phyloP scores from a whole-genome alignment of 2,113 vertebrate species.

The Hymenochirus boettgeri region DNA sequence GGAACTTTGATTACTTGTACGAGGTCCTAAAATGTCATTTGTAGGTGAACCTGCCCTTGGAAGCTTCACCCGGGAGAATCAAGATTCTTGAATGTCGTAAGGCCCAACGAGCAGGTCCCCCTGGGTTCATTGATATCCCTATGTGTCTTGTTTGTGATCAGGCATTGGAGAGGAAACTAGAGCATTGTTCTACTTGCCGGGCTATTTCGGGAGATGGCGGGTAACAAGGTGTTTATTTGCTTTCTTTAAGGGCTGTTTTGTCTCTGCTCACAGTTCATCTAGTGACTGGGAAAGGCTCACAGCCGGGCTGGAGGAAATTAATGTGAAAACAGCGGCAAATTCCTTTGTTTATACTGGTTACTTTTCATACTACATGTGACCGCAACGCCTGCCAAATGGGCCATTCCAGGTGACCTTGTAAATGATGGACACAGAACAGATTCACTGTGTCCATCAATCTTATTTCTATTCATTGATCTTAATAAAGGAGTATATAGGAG shows the following conservation, averaged over 20 bases:
- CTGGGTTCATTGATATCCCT: too few relatives aligned
- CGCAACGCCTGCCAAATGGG: background rate
- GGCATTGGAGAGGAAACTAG: constrained; percentile 21
- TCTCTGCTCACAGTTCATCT: background rate
- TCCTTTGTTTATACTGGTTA: background rate
- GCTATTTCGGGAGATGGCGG: constrained; percentile 21
- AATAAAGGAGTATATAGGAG: too few relatives aligned
- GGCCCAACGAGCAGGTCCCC: too few relatives aligned
- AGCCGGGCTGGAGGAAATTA: background rate
- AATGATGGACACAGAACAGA: too few relatives aligned
- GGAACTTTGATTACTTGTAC: too few relatives aligned
- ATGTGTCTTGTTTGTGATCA: too few relatives aligned
- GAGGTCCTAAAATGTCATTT: too few relatives aligned
- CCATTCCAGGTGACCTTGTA: background rate
- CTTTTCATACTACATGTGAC: background rate
- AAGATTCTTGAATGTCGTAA: too few relatives aligned
- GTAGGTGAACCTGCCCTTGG: too few relatives aligned
- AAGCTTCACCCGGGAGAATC: too few relatives aligned
- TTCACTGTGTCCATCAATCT: too few relatives aligned
- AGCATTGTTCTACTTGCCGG: constrained; percentile 18
- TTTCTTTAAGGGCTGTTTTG: constrained; percentile 6
- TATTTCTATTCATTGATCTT: too few relatives aligned
- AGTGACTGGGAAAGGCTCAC: constrained; percentile 6
- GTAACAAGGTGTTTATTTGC: constrained; percentile 17
- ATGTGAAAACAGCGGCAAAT: background rate